Conservation (phyloP, 2,888 invertebrate genomes). For the Hypselothyrea guttata region DNA sequence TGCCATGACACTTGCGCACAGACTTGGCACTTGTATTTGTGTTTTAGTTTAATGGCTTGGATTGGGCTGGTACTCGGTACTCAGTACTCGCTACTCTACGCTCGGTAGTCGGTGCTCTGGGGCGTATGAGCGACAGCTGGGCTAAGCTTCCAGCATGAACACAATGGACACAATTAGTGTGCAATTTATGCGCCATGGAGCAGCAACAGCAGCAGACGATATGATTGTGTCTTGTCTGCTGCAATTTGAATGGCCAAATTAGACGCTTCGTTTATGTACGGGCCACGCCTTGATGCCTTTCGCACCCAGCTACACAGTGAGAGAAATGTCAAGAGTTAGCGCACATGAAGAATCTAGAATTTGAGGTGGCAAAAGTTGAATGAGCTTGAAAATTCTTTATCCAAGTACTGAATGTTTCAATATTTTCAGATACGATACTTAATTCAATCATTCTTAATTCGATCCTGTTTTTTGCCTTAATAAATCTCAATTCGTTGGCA, state of each 20-base stretch:
- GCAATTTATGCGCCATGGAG: constrained; percentile 71
- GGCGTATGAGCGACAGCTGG: constrained; percentile 55
- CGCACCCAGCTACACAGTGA: background rate
- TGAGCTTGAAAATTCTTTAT: no score
- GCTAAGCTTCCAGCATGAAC: constrained; percentile 40
- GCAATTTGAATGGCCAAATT: constrained; percentile 71
- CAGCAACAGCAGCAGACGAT: constrained; percentile 36
- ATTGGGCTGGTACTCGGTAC: constrained; percentile 31
- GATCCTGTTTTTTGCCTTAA: no score
- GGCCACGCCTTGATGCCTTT: constrained; percentile 32
- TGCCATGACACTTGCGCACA: constrained; percentile 55
- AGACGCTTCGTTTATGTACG: constrained; percentile 26
- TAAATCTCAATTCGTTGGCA: no score
- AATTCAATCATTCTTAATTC: no score
- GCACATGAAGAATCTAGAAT: no score
- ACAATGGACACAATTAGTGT: constrained; percentile 73
- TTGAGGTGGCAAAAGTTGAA: no score
- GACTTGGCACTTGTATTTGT: constrained; percentile 39
- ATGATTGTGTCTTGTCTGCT: constrained; percentile 63
- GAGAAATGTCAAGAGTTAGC: no score
- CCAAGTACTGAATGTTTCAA: no score
- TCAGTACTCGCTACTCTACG: no score
- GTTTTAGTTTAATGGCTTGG: constrained; percentile 53
- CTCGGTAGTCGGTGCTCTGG: constrained; percentile 8
- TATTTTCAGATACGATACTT: no score